A percentile compares a stretch with the other conserved stretches of the same genome.
These are phyloP conservation scores for Todiramphus chloris DNA, from an alignment of 2,113 vertebrate genomes.

Conservation along the genomic window DNA sequence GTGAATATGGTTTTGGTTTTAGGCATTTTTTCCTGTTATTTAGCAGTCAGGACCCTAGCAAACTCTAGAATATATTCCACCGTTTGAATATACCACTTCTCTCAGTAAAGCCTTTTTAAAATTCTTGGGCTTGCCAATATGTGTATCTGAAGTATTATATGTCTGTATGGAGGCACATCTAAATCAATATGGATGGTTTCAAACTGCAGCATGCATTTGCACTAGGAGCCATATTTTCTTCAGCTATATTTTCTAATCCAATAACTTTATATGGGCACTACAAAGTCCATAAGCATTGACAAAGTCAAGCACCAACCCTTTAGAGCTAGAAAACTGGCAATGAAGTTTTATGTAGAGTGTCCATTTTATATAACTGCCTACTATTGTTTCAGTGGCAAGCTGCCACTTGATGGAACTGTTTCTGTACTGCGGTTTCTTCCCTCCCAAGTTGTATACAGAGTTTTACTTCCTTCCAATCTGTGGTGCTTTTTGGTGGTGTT, in stretches of 20 bases:
- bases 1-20: background rate
- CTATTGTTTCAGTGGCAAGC: background rate
- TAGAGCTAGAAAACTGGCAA: background rate
- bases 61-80: background rate
- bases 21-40: background rate
- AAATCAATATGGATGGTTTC: background rate
- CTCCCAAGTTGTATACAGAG: background rate
- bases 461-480: background rate
- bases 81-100: background rate
- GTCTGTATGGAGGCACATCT: background rate
- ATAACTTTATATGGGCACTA: background rate
- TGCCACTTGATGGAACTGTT: background rate
- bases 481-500: background rate
- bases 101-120: background rate
- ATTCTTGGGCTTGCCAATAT: background rate
- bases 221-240: background rate
- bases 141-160: background rate
- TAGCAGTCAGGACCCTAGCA: accelerated
- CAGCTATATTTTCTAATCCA: background rate
- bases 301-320: background rate
- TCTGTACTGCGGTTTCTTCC: background rate
- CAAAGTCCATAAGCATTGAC: background rate
- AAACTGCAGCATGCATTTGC: background rate
- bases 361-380: background rate
- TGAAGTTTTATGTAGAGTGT: background rate